These are phyloP conservation scores for Bombus waltoni DNA, from an alignment of 1,140 invertebrate species.

Conservation along the genomic window DNA sequence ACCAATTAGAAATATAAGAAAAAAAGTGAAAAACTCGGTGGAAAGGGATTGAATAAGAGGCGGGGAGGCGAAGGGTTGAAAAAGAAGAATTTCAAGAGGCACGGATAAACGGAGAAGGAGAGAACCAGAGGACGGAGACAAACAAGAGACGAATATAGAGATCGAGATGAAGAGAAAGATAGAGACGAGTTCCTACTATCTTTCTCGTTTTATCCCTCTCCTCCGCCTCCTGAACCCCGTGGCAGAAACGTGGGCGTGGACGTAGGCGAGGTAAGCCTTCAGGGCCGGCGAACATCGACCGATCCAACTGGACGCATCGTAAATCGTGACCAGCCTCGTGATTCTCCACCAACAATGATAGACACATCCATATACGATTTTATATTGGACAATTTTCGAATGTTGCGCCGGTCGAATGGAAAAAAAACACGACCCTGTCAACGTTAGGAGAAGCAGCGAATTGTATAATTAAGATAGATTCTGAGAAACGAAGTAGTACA, in stretches of 20 bases:
- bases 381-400: conserved; percentile 17
- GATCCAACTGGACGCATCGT: conserved; percentile 60
- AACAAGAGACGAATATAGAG: neutral
- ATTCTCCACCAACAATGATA: conserved; percentile 39
- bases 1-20: conserved; percentile 24
- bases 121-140: neutral
- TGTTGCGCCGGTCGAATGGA: neutral
- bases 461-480: neutral
- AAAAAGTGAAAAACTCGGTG: neutral
- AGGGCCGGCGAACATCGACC: conserved; percentile 68
- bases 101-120: neutral
- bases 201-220: conserved; percentile 26
- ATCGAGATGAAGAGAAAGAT: conserved; percentile 38
- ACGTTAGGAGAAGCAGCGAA: neutral
- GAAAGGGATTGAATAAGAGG: neutral
- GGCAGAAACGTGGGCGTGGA: conserved; percentile 68
- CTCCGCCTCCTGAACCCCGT: conserved; percentile 17
- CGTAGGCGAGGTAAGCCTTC: conserved; percentile 70
- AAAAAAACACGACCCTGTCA: neutral
- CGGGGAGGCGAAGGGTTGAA: neutral
- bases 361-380: conserved; percentile 54
- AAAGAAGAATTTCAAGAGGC: conserved; percentile 28
- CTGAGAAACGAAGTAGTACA: neutral
- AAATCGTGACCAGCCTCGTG: conserved; percentile 53
- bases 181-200: conserved; percentile 38